phyloP scores from a whole-genome alignment of 2,797 vertebrate genomes.

The Sebastes nivosus region DNA sequence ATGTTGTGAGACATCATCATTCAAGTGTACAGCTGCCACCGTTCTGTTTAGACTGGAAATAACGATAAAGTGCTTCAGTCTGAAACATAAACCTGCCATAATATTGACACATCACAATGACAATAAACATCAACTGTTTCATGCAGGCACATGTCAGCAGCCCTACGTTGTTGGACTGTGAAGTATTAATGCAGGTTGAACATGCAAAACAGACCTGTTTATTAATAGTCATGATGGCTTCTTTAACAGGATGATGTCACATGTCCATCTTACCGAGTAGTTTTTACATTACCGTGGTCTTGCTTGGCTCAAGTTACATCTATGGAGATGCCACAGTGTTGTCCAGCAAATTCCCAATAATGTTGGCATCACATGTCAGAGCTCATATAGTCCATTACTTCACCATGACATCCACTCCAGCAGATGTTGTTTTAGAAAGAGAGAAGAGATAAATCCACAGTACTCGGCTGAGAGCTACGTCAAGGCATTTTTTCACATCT shows the following conservation, averaged over 20 bases:
- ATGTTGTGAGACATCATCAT: neutral
- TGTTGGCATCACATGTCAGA: slow-evolving; percentile 1
- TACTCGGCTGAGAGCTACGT: neutral
- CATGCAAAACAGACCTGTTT: slow-evolving; percentile 1
- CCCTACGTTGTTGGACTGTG: neutral
- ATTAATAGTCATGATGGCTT: slow-evolving; percentile 1
- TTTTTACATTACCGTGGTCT: neutral
- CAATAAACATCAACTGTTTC: slow-evolving; percentile 5
- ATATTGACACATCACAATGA: neutral
- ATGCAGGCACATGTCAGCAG: slow-evolving; percentile 7
- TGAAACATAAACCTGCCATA: slow-evolving; percentile 15
- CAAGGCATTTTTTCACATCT: slow-evolving; percentile 39
- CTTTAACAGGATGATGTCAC: neutral
- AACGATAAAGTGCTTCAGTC: neutral
- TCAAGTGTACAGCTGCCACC: slow-evolving; percentile 18
- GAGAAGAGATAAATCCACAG: neutral
- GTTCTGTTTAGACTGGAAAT: slow-evolving; percentile 9
- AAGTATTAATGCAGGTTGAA: neutral
- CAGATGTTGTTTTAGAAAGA: neutral
- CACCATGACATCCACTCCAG: neutral
- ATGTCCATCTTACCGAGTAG: neutral
- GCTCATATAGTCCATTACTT: neutral
- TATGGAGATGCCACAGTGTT: neutral
- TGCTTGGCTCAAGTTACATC: neutral
- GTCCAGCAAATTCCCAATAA: slow-evolving; percentile 6